Conservation (phyloP, 2,888 invertebrate genomes). For the Cephus pulcher region DNA sequence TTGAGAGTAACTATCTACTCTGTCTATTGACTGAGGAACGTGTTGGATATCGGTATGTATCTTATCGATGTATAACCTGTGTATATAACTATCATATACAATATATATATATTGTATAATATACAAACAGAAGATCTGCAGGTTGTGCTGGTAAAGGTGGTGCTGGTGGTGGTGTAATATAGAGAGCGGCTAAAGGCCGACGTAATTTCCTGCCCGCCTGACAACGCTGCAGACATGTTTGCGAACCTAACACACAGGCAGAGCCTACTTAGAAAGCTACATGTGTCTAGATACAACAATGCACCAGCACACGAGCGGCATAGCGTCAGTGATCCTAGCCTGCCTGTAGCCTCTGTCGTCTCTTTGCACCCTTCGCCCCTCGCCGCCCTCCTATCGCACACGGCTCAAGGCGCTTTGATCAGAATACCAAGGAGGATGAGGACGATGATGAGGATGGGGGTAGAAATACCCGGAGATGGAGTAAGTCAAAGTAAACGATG, state of each 20-base stretch:
- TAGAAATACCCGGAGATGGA: constrained; percentile 25
- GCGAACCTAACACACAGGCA: constrained; percentile 57
- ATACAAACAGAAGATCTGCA: constrained; percentile 16
- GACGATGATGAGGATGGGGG: constrained; percentile 2
- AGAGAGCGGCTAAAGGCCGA: constrained; percentile 64
- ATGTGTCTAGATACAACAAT: constrained; percentile 51
- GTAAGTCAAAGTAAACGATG: constrained; percentile 10
- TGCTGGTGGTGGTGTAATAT: constrained; percentile 23
- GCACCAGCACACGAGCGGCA: constrained; percentile 35
- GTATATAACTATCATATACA: neutral
- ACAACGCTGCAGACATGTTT: constrained; percentile 64
- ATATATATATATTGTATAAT: neutral
- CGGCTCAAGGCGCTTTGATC: constrained; percentile 55
- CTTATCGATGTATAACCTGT: too few species aligned
- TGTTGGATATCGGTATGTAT: too few species aligned
- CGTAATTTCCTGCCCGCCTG: constrained; percentile 66
- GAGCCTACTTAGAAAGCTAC: constrained; percentile 57
- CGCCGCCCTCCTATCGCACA: constrained; percentile 25
- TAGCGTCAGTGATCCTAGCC: constrained; percentile 27
- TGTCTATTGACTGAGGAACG: too few species aligned
- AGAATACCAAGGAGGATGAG: constrained; percentile 37
- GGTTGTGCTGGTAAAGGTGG: constrained; percentile 51
- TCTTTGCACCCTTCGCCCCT: too few species aligned
- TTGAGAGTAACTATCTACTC: too few species aligned
- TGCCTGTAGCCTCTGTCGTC: constrained; percentile 32